Evolutionary conservation across 2,797 vertebrate species (phyloP), one percentile per base, ranked within the genome.

Genomic region (Cyclopterus lumpus): DNA sequence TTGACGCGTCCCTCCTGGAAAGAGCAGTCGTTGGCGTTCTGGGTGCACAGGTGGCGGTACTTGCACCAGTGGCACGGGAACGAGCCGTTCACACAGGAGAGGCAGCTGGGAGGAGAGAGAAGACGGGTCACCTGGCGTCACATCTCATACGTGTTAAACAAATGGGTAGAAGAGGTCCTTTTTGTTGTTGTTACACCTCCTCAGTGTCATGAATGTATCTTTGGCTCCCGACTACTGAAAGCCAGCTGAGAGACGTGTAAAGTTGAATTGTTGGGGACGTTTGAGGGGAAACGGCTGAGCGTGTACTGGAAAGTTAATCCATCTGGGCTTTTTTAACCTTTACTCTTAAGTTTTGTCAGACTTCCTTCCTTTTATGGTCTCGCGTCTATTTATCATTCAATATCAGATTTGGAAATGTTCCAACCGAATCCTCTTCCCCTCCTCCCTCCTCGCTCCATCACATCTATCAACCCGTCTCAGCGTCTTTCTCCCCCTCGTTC

Each of bases 31-130:
- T 97, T 96, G 0, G 96, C 97, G 0, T 97, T 97, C 93, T 99
- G 97, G 0, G 98, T 99, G 88, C 98, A 99, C 89, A 99, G 94
- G 71, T 99, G 98, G 7, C 97, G 96, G 81, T 97, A 99, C 86
- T 99, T 99, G 91, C 98, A 99, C 98, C 98, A 99, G 91, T 99
- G 97, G 88, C 97, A 99, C 5, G 97, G 97, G 86, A 97, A 99
- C 36, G 97, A 97, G 74, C 97, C 97, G 0, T 97, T 97, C 65
- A 99, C 97, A 28, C 97, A 99, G 12, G 98, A 97, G 69, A 99
- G 95, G 86, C 98, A 99, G 80, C 98, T 99, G 84, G 28, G 76
- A 81, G 40, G 6, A 5, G 9, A 54, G 46, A 75, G 32, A 28
- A 67, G 32, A 63, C 0, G 12, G 36, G 62, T 42, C 49, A 48